Percentiles rank a stretch among this genome's conserved stretches.
Conservation (phyloP, 64 coral and sea anemone species). For the Stylophora pistillata region DNA sequence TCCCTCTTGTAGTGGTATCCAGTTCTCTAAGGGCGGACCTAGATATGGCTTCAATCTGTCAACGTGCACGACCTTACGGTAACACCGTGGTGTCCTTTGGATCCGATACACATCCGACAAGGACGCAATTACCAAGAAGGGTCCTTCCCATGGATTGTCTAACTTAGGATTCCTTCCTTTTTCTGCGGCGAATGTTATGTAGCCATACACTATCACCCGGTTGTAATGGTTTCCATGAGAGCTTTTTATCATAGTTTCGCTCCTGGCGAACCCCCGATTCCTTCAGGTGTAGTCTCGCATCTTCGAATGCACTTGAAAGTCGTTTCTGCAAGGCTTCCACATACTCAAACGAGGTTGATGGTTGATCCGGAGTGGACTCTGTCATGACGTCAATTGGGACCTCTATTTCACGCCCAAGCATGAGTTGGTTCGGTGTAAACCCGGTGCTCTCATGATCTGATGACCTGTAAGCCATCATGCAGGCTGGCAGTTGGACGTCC, state of each 20-base stretch:
- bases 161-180: constrained; percentile 60
- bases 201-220: constrained; percentile 46
- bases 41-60: constrained; percentile 72
- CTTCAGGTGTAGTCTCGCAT: not conserved
- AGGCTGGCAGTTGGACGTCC: constrained; percentile 46
- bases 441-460: constrained; percentile 45
- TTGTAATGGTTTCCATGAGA: not conserved
- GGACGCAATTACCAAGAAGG: not conserved
- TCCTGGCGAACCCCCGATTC: constrained; percentile 7
- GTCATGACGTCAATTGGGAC: constrained; percentile 39
- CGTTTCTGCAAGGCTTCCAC: constrained; percentile 5
- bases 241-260: constrained; percentile 36
- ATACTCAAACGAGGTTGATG: not conserved
- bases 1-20: constrained; percentile 8
- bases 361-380: constrained; percentile 16
- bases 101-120: not conserved
- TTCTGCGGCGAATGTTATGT: not conserved
- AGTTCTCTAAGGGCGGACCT: constrained; percentile 56
- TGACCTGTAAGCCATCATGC: constrained; percentile 36
- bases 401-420: constrained; percentile 41
- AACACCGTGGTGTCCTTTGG: not conserved
- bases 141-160: not conserved
- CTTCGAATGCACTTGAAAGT: not conserved
- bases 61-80: constrained; percentile 39
- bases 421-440: constrained; percentile 7